Evolutionary conservation across 2,113 vertebrate genomes (phyloP).

Genomic region (Rhabdomys dilectus): DNA sequence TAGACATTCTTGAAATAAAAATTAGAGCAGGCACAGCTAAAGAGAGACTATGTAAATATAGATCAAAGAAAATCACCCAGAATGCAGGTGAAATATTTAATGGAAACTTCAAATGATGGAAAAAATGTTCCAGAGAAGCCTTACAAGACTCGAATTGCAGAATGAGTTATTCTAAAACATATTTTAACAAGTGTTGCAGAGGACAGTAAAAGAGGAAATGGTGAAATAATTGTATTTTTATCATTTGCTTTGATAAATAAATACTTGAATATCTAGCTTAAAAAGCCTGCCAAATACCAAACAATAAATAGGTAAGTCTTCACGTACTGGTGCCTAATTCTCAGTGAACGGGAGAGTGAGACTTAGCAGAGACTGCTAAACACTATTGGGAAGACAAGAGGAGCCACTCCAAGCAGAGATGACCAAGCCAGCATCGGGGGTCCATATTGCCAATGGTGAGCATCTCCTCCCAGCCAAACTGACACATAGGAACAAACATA

Average conservation of each 20-base stretch:
- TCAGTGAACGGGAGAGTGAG: neutral
- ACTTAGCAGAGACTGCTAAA: neutral
- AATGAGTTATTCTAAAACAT: neutral
- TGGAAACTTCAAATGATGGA: neutral
- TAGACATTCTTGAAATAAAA: constrained; percentile 36
- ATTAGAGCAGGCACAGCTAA: neutral
- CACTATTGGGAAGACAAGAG: neutral
- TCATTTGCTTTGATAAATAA: neutral
- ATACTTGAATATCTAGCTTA: neutral
- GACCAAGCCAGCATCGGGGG: neutral
- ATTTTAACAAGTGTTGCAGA: neutral
- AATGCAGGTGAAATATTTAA: neutral
- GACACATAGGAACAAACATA: neutral
- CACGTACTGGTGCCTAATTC: neutral
- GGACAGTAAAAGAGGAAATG: neutral
- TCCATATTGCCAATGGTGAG: neutral
- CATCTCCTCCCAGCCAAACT: neutral
- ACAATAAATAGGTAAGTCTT: neutral
- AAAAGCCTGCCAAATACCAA: neutral
- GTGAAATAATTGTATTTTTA: neutral
- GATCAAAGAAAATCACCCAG: neutral
- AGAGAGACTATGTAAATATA: constrained; percentile 14
- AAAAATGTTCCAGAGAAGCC: neutral
- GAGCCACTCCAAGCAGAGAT: neutral
- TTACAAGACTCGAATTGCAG: neutral